Base-by-base conservation (phyloP, 1,140 invertebrate species). In the Matsumurasca onukii region DNA sequence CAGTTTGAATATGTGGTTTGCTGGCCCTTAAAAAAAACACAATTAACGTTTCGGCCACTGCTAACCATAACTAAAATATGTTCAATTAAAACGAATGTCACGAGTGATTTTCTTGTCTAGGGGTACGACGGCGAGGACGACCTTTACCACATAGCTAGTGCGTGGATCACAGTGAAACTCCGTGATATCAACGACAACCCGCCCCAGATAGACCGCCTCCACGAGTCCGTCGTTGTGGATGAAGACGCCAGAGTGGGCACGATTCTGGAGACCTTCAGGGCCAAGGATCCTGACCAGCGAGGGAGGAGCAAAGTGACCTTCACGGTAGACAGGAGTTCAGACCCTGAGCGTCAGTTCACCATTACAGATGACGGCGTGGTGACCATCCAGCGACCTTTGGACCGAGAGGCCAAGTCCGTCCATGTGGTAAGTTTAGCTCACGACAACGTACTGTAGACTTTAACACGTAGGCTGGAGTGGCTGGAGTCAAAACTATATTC, bases 131-230 rank as follows among this genome's bases (percentile, higher is more conserved):
- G 24, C 2, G 2, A 22, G 78, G 94, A 94, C 77, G 93, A 96
- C 75, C 94, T 95, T 78, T 95, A 95, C 78, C 94, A 97, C 78
- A 92, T 95, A 31, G 94, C 94, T 64, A 94, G 95, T 79, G 94
- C 93, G 0, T 96, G 93, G 91, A 93, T 97, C 1, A 90, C 93
- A 30, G 93, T 97, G 1, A 94, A 92, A 77, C 80, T 97, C 22
- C 85, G 93, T 57, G 94, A 97, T 76, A 95, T 96, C 73, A 97
- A 97, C 80, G 94, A 96, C 80, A 97, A 97, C 82, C 93, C 93
- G 78, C 94, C 94, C 1, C 90, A 92, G 75, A 97, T 97, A 78
- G 91, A 95, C 74, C 86, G 89, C 72, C 89, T 92, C 20, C 95
- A 95, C 77, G 94, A 96, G 72, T 93, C 97, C 81, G 89, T 93